phyloP scores from a whole-genome alignment of 2,797 vertebrate species.

The Spatula versicolor region DNA sequence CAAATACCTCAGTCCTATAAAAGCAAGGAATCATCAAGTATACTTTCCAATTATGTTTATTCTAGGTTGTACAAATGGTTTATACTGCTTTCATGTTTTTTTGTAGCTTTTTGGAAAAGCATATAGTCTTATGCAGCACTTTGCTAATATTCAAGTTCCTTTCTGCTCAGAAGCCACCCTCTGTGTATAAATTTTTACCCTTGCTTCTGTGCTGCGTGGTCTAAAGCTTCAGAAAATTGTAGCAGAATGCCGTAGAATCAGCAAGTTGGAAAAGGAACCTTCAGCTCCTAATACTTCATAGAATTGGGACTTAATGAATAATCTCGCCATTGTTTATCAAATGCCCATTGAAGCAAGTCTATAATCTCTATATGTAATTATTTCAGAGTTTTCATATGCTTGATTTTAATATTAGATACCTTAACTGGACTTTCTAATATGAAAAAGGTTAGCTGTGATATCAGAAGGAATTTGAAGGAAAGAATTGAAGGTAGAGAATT shows the following conservation, averaged over 20 bases:
- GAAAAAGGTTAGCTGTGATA: no score
- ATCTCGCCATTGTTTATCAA: background rate
- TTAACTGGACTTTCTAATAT: background rate
- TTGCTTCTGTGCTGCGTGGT: background rate
- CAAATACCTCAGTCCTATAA: background rate
- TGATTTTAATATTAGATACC: background rate
- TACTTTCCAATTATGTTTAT: background rate
- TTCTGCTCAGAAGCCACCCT: background rate
- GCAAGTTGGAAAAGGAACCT: background rate
- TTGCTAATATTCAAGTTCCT: background rate
- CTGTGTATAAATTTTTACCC: background rate
- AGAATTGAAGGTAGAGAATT: background rate
- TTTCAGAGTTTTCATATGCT: background rate
- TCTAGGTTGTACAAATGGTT: background rate
- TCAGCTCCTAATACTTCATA: background rate
- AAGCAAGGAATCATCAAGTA: background rate
- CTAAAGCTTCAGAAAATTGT: background rate
- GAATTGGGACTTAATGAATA: background rate
- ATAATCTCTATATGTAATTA: background rate
- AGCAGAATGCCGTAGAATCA: background rate
- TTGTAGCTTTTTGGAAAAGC: constrained; percentile 4
- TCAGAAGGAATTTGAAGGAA: background rate
- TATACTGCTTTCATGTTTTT: background rate
- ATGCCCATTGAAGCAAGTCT: background rate
- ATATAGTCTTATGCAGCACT: background rate